Percentiles rank a stretch among this genome's conserved stretches.
These are phyloP conservation scores for Albula goreensis DNA, from an alignment of 2,113 vertebrate species.

Conservation along the genomic window DNA sequence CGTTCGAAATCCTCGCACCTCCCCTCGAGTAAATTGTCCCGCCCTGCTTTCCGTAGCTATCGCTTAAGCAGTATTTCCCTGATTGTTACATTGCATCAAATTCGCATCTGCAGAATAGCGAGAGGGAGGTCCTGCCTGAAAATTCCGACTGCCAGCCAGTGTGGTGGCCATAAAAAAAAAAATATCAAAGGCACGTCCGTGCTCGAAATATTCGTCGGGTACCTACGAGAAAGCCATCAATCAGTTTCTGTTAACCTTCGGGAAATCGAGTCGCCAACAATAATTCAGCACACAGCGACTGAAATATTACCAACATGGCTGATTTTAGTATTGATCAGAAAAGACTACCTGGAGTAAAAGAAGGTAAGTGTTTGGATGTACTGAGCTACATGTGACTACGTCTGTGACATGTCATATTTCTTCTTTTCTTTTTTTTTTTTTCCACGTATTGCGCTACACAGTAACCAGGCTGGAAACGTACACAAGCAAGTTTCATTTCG, in stretches of 20 bases:
- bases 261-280: background rate
- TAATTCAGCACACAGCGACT: background rate
- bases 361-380: conserved; percentile 10
- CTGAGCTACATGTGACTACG: background rate
- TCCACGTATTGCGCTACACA: background rate
- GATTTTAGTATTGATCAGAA: conserved; percentile 24
- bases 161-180: background rate
- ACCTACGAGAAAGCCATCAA: background rate
- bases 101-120: conserved; percentile 10
- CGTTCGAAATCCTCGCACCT: background rate
- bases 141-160: background rate
- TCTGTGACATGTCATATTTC: background rate
- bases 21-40: background rate
- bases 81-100: conserved; percentile 10
- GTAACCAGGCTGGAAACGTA: background rate
- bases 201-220: background rate
- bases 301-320: conserved; percentile 6
- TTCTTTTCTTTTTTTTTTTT: background rate
- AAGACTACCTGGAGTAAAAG: conserved; percentile 20
- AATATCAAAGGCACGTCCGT: background rate
- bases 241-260: background rate
- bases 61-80: background rate
- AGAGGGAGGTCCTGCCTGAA: background rate
- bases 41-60: background rate
- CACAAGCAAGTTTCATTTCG: background rate